Conservation (phyloP, 2,113 vertebrate genomes). For the Nipponia nippon region DNA sequence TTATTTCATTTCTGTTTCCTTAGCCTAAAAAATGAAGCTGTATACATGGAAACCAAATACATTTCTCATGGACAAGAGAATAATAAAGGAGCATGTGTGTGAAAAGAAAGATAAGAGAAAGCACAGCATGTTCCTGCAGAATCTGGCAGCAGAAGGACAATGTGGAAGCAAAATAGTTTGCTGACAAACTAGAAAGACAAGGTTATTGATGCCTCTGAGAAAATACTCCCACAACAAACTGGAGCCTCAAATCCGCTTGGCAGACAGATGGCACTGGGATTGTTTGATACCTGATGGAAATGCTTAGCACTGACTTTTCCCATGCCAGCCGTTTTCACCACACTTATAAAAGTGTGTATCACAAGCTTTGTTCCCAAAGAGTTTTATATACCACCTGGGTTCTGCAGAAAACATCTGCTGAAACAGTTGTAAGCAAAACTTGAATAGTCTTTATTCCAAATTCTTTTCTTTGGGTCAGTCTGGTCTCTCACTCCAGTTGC, state of each 20-base stretch:
- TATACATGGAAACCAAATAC: background rate
- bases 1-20: conserved; percentile 49
- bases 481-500: conserved; percentile 78
- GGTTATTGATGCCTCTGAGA: conserved; percentile 39
- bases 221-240: conserved; percentile 26
- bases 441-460: conserved; percentile 10
- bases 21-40: conserved; percentile 40
- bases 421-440: conserved; percentile 21
- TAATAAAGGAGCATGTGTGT: background rate
- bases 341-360: background rate
- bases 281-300: conserved; percentile 34
- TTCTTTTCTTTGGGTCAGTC: conserved; percentile 27
- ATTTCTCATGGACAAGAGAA: conserved; percentile 1
- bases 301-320: background rate
- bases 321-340: background rate
- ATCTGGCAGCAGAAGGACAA: conserved; percentile 55
- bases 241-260: conserved; percentile 3
- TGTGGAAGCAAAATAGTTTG: conserved; percentile 28
- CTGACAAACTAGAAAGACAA: conserved; percentile 46
- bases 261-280: background rate
- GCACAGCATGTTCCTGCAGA: background rate
- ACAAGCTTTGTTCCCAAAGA: conserved; percentile 34
- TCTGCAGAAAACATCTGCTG: conserved; percentile 47
- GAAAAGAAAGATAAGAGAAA: conserved; percentile 7
- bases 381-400: conserved; percentile 26